A percentile compares a stretch with the other conserved stretches of the same genome.
Conservation (phyloP, 2,888 invertebrate species). For the Apantesis nais region DNA sequence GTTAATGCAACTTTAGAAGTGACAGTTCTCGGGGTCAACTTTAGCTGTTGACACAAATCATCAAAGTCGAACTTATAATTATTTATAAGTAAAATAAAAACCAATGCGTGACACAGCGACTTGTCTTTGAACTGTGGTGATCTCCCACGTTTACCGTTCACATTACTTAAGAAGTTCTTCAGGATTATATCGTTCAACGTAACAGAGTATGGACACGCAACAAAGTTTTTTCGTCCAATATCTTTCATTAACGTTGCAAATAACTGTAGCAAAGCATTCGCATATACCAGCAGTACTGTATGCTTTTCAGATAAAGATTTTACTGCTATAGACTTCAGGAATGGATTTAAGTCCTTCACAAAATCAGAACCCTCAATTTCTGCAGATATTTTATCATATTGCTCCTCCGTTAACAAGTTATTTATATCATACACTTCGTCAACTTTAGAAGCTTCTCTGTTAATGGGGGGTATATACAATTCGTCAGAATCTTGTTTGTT, state of each 20-base stretch:
- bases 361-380: conserved; percentile 66
- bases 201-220: conserved; percentile 57
- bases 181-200: conserved; percentile 69
- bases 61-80: conserved; percentile 69
- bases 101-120: conserved; percentile 69
- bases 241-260: conserved; percentile 54
- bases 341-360: conserved; percentile 50
- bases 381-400: conserved; percentile 65
- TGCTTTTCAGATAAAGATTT: conserved; percentile 52
- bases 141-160: conserved; percentile 57
- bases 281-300: conserved; percentile 65
- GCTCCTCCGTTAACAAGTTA: conserved; percentile 70
- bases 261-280: conserved; percentile 61
- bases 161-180: conserved; percentile 57
- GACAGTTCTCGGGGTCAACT: conserved; percentile 59
- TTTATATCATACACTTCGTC: conserved; percentile 79
- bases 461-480: conserved; percentile 81
- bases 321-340: conserved; percentile 53
- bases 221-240: conserved; percentile 61
- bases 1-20: conserved; percentile 63
- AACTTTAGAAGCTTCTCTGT: conserved; percentile 73
- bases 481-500: conserved; percentile 68
- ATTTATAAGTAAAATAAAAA: conserved; percentile 69
- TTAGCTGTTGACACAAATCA: conserved; percentile 59
- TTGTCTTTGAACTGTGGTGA: conserved; percentile 71